Conservation (phyloP, 2,888 invertebrate genomes). For the Zeuzera pyrina region DNA sequence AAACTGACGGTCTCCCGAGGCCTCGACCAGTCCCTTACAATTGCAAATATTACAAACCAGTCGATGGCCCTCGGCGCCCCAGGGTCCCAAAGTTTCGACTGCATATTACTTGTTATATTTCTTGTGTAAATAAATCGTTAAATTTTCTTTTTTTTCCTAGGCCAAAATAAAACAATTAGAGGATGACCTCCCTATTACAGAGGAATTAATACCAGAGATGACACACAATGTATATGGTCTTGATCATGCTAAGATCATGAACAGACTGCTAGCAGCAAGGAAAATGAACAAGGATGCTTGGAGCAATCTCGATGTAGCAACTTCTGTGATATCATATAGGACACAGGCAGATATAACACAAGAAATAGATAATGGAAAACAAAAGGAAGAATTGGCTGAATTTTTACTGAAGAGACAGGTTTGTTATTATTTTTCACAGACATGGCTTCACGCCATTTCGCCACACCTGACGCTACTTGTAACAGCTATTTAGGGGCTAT, state of each 20-base stretch:
- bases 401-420: slow-evolving; percentile 71
- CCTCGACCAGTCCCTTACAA: no score
- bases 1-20: no score
- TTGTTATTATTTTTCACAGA: slow-evolving; percentile 9
- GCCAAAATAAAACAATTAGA: slow-evolving; percentile 56
- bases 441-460: no score
- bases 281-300: slow-evolving; percentile 71
- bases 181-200: slow-evolving; percentile 34
- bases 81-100: no score
- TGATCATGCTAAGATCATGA: slow-evolving; percentile 78
- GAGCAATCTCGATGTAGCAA: slow-evolving; percentile 33
- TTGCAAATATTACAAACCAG: no score
- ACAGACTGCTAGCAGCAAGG: slow-evolving; percentile 60
- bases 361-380: slow-evolving; percentile 31
- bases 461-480: no score
- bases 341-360: slow-evolving; percentile 15
- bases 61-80: no score
- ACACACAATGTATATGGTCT: slow-evolving; percentile 80
- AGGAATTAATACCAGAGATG: slow-evolving; percentile 77
- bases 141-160: slow-evolving; percentile 26
- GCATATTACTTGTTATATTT: no score
- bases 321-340: slow-evolving; percentile 45
- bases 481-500: no score
- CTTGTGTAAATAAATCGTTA: no score
- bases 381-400: slow-evolving; percentile 65